Evolutionary conservation across 2,113 vertebrate genomes (phyloP), one percentile per base, ranked within the genome.

Genomic region (Centropristis striata): DNA sequence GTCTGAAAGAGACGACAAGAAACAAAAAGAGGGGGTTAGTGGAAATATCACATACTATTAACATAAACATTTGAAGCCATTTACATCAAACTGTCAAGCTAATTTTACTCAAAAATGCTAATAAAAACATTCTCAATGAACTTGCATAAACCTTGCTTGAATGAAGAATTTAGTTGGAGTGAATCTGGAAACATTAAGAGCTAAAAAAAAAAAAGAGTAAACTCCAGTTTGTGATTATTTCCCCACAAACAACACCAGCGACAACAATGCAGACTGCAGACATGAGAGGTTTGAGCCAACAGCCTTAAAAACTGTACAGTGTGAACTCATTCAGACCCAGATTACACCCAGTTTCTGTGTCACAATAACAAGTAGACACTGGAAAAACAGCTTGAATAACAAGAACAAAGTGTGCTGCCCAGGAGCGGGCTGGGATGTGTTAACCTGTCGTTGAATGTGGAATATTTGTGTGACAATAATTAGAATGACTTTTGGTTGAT

Each of bases 1-100:
- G 68, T 94, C 93, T 94, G 88, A 61, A 90, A 93, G 49, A 92
- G 47, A 88, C 0, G 15, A 84, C n/a, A 68, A 60, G 13, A 65
- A 23, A 68, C n/a, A 60, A 20, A 53, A 59, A 58, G 12, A 27
- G 7, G 2, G 13, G 1, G 36, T 88, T 70, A 82, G 65, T 36
- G 25, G 6, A 70, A 51, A 39, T 16, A 59, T 32, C 25, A 16
- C 20, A 21, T 14, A 21, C 2, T 37, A 20, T 39, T 67, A 51
- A 16, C 4, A 27, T 44, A 11, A 57, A 25, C 25, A 16, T 71
- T 71, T 46, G 53, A 2, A 10, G 10, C n/a, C 39, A 32, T 69
- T 42, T 69, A 15, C 36, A 61, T 41, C 5, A 2, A 59, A 59
- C 32, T 50, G 49, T 59, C 57, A 39, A 42, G 8, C n/a, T 25